Evolutionary conservation across 2,888 invertebrate genomes (phyloP).

Genomic region (Nipponacmea schrenckii): DNA sequence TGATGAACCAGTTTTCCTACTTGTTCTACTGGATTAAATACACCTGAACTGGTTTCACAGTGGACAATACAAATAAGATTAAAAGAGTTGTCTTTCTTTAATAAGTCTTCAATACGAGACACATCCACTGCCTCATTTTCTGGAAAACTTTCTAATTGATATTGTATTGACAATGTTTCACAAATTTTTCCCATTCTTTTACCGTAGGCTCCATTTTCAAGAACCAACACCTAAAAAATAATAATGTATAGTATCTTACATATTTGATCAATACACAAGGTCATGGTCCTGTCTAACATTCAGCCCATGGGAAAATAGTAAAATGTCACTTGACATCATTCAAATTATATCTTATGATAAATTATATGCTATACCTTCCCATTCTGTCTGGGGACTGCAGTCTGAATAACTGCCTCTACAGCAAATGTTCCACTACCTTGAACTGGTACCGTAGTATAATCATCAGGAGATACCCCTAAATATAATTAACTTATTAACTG

Average conservation of each 20-base stretch:
- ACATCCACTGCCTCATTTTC: conserved; percentile 63
- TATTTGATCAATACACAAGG: no score
- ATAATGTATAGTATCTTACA: neutral
- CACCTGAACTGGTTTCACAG: conserved; percentile 70
- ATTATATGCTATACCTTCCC: conserved; percentile 65
- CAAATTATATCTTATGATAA: no score
- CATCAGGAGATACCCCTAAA: conserved; percentile 57
- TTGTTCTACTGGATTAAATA: conserved; percentile 68
- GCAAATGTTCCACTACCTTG: conserved; percentile 71
- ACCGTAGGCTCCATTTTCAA: conserved; percentile 70
- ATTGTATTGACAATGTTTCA: conserved; percentile 59
- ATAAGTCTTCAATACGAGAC: conserved; percentile 45
- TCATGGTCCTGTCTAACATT: no score
- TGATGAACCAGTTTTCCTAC: conserved; percentile 65
- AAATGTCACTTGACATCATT: no score
- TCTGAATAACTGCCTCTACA: conserved; percentile 69
- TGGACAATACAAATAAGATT: conserved; percentile 69
- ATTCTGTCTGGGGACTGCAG: conserved; percentile 60
- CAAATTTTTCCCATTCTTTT: conserved; percentile 68
- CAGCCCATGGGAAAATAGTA: no score
- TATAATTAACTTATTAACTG: neutral
- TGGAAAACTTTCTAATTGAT: conserved; percentile 59
- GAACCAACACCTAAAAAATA: conserved; percentile 63
- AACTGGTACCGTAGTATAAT: conserved; percentile 66
- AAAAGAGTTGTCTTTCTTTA: conserved; percentile 55